Conservation (phyloP, 2,797 vertebrate genomes). For the Huso huso region DNA sequence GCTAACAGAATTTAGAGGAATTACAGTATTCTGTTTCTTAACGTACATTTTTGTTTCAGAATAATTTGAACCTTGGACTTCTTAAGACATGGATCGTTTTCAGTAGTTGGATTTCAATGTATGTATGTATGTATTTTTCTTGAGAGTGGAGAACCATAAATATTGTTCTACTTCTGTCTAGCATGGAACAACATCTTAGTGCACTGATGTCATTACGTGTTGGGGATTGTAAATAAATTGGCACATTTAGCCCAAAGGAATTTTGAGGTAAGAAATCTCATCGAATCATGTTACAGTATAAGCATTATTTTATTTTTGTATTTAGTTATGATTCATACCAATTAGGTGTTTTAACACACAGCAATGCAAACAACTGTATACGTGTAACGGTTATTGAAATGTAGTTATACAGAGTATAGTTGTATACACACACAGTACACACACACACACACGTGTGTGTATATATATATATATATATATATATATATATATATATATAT, state of each 20-base stretch:
- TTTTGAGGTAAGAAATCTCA: slow-evolving; percentile 51
- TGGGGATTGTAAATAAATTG: slow-evolving; percentile 52
- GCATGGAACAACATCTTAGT: slow-evolving; percentile 53
- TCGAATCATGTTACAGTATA: no score
- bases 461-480: no score
- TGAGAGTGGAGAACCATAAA: slow-evolving; percentile 43
- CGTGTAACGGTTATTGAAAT: no score
- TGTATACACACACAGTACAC: no score
- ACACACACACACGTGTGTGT: no score
- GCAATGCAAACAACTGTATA: no score
- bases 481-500: no score
- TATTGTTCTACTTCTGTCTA: slow-evolving; percentile 21
- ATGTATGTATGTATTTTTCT: slow-evolving; percentile 15
- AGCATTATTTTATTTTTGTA: no score
- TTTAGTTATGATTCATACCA: no score
- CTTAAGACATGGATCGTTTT: slow-evolving; percentile 59
- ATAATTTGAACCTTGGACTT: slow-evolving; percentile 46
- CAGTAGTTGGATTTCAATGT: slow-evolving; percentile 49
- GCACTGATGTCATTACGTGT: slow-evolving; percentile 61
- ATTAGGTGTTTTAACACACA: no score
- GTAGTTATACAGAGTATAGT: no score
- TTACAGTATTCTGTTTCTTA: slow-evolving; percentile 40
- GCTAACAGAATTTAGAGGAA: slow-evolving; percentile 51
- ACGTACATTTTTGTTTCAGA: slow-evolving; percentile 44
- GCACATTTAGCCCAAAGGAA: slow-evolving; percentile 33